These are phyloP conservation scores for Eolophus roseicapilla DNA, from an alignment of 2,113 vertebrate genomes.

Conservation along the genomic window DNA sequence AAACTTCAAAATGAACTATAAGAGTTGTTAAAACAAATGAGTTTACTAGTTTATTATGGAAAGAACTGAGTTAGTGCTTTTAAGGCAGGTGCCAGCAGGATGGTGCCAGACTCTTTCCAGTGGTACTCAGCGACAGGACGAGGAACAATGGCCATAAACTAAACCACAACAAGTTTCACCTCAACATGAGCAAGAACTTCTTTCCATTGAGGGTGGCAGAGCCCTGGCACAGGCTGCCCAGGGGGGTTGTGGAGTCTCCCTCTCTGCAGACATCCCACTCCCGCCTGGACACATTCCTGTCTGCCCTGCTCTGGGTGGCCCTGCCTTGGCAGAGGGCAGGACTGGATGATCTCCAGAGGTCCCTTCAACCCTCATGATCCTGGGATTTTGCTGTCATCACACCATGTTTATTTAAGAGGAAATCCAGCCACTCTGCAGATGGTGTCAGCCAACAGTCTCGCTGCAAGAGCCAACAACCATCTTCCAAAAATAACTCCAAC, in stretches of 20 bases:
- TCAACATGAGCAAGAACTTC: background rate
- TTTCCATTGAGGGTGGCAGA: background rate
- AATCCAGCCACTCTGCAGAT: background rate
- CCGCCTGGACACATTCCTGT: background rate
- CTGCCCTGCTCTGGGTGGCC: background rate
- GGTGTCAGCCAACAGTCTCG: background rate
- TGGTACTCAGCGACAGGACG: background rate
- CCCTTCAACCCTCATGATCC: background rate
- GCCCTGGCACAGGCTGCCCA: background rate
- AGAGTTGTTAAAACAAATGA: background rate
- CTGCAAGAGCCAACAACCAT: background rate
- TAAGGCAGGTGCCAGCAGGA: background rate
- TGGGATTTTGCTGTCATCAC: fast-evolving
- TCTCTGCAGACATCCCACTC: background rate
- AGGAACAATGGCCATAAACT: background rate
- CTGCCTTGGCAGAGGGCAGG: background rate
- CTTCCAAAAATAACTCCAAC: background rate
- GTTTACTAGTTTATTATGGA: background rate
- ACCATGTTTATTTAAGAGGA: background rate
- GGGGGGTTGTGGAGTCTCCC: no score
- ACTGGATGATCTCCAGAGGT: background rate
- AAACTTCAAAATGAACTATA: background rate
- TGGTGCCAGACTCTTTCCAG: background rate
- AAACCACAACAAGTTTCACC: background rate
- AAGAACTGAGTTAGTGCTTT: background rate